phyloP scores from a whole-genome alignment of 2,797 vertebrate species.

The Dendrocincla tyrannina region DNA sequence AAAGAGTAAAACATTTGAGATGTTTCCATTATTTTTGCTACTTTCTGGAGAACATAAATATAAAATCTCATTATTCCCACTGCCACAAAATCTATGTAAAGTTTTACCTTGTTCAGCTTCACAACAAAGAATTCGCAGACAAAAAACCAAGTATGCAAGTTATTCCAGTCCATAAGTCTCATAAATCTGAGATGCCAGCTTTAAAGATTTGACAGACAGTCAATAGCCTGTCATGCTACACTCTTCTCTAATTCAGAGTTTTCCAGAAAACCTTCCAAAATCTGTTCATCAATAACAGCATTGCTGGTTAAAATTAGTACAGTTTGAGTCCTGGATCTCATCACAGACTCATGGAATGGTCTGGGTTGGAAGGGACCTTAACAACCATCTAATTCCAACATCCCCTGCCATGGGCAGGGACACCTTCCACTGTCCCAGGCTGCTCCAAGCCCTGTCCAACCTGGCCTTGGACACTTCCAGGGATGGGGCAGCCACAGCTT shows the following conservation, averaged over 20 bases:
- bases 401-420: neutral
- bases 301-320: neutral
- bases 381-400: neutral
- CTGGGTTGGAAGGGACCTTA: neutral
- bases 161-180: neutral
- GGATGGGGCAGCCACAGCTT: neutral
- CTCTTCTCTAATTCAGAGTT: neutral
- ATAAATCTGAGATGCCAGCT: neutral
- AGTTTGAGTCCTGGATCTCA: neutral
- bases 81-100: neutral
- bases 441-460: neutral
- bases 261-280: neutral
- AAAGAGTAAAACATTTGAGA: neutral
- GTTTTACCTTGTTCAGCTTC: neutral
- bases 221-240: neutral
- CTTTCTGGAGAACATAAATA: neutral
- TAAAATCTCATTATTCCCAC: neutral
- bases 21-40: neutral
- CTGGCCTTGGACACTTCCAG: neutral
- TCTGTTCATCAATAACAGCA: neutral
- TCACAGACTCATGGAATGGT: neutral
- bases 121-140: neutral
- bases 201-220: neutral
- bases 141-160: neutral
- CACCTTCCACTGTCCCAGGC: neutral